Conservation (phyloP, 2,888 invertebrate genomes). For the Listrodromus nycthemerus region DNA sequence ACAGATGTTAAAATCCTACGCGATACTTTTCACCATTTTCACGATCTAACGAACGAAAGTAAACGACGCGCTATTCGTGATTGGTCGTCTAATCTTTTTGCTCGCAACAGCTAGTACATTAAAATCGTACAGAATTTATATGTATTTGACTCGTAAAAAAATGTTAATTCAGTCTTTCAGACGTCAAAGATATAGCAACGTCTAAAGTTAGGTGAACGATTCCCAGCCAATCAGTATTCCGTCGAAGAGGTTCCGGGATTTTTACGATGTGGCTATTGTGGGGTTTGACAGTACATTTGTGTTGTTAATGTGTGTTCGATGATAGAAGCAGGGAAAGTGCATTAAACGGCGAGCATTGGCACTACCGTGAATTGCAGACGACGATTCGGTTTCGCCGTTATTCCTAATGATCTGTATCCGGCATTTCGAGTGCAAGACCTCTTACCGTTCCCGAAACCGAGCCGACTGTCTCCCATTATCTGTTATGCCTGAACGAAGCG, state of each 20-base stretch:
- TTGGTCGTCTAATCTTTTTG: not conserved
- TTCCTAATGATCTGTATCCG: slow-evolving; percentile 68
- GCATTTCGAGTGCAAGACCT: slow-evolving; percentile 54
- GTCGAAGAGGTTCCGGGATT: not conserved
- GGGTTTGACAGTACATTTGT: not conserved
- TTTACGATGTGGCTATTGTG: not conserved
- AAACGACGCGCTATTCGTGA: not conserved
- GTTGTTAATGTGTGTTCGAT: not conserved
- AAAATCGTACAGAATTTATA: too few relatives aligned
- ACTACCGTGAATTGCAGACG: slow-evolving; percentile 23
- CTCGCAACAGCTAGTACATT: too few relatives aligned
- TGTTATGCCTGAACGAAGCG: slow-evolving; percentile 1
- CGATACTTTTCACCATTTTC: not conserved
- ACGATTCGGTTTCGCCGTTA: slow-evolving; percentile 45
- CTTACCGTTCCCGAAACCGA: slow-evolving; percentile 44
- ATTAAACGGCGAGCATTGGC: slow-evolving; percentile 4
- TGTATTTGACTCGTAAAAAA: too few relatives aligned
- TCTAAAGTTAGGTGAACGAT: too few relatives aligned
- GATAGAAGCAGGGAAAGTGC: not conserved
- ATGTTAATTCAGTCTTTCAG: too few relatives aligned
- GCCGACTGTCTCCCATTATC: slow-evolving; percentile 12
- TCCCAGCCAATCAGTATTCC: too few relatives aligned
- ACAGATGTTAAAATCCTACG: not conserved
- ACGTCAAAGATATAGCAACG: too few relatives aligned
- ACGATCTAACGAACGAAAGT: not conserved